A percentile compares a stretch with the other conserved stretches of the same genome.
These are phyloP conservation scores for Harpagus bidentatus DNA, from an alignment of 2,113 vertebrate genomes.

Conservation along the genomic window DNA sequence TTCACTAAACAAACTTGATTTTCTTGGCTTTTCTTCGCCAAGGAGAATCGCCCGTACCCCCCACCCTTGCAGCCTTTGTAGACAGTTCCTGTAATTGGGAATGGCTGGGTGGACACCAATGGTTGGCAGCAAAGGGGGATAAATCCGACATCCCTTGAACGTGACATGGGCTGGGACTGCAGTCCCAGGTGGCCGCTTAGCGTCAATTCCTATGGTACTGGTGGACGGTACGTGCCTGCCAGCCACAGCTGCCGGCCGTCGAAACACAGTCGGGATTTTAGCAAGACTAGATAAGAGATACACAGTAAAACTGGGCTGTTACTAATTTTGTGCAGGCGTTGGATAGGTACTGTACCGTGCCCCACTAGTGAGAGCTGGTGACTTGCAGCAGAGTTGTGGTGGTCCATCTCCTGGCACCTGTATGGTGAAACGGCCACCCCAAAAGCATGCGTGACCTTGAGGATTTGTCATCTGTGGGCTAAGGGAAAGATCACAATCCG, in stretches of 20 bases:
- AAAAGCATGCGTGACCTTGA: background rate
- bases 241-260: conserved; percentile 17
- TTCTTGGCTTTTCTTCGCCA: conserved; percentile 61
- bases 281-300: background rate
- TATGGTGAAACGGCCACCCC: background rate
- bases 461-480: background rate
- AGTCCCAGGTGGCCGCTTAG: conserved; percentile 37
- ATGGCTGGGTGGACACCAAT: conserved; percentile 50
- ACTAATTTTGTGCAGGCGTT: background rate
- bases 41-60: conserved; percentile 23
- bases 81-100: conserved; percentile 66
- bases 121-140: conserved; percentile 53
- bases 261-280: background rate
- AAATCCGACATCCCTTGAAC: conserved; percentile 51
- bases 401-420: background rate
- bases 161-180: conserved; percentile 30
- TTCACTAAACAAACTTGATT: conserved; percentile 66
- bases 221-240: conserved; percentile 26
- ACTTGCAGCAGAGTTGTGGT: background rate
- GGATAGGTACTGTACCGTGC: background rate
- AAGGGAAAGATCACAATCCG: background rate
- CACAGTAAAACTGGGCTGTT: background rate
- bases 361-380: background rate
- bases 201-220: conserved; percentile 24
- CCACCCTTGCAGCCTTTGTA: conserved; percentile 59